phyloP scores from a whole-genome alignment of 2,113 vertebrate genomes.

The Odontesthes bonariensis region DNA sequence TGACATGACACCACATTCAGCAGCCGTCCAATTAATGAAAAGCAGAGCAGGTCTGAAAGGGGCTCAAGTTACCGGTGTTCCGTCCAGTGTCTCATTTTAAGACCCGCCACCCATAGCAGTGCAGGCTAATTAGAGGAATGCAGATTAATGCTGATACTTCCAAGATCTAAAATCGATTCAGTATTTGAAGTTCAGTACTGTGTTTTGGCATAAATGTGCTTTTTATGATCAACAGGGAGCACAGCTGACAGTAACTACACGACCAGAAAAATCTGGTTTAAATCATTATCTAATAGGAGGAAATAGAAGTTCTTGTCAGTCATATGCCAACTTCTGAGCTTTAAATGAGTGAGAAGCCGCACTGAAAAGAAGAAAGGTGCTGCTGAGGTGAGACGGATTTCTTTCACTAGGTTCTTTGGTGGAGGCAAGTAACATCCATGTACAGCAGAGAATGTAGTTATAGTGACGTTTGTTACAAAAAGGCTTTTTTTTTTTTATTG shows the following conservation, averaged over 20 bases:
- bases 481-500: background rate
- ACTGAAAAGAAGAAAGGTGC: background rate
- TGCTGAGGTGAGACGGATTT: background rate
- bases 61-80: constrained; percentile 2
- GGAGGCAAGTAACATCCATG: background rate
- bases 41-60: background rate
- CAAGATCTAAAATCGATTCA: background rate
- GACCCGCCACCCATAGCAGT: constrained; percentile 7
- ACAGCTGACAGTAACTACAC: background rate
- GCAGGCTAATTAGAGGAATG: constrained; percentile 6
- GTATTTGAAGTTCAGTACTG: background rate
- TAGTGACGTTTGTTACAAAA: background rate
- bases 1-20: background rate
- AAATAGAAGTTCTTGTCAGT: no score
- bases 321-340: no score
- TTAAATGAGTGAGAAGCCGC: background rate
- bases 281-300: background rate
- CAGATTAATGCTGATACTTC: background rate
- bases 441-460: background rate
- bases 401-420: background rate
- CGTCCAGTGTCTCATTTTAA: constrained; percentile 38
- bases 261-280: background rate
- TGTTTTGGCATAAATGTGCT: background rate
- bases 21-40: background rate
- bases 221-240: background rate